Evolutionary conservation across 35 echinoderm and acorn worm genomes (phyloP).

Genomic region (Heliocidaris tuberculata): DNA sequence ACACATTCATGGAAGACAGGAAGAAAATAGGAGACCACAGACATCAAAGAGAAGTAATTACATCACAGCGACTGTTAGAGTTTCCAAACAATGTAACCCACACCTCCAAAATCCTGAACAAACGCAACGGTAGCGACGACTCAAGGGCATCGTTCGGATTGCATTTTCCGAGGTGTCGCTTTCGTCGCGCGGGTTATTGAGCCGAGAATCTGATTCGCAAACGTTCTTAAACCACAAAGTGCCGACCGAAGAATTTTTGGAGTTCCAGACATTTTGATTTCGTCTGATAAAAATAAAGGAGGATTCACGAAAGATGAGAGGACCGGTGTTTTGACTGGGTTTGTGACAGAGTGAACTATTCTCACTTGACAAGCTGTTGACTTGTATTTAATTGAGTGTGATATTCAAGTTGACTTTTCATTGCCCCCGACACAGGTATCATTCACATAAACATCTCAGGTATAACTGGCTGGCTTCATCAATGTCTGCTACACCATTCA

Average conservation of each 20-base stretch:
- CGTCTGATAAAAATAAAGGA: background rate
- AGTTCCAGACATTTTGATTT: slow-evolving; percentile 23
- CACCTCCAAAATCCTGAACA: slow-evolving; percentile 31
- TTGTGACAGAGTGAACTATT: background rate
- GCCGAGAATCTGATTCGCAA: slow-evolving; percentile 13
- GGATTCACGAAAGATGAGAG: background rate
- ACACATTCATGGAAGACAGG: background rate
- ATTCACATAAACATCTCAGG: slow-evolving; percentile 17
- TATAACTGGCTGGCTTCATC: background rate
- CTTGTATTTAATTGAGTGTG: slow-evolving; percentile 17
- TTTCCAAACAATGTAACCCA: slow-evolving; percentile 7
- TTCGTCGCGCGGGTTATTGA: background rate
- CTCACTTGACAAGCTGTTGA: background rate
- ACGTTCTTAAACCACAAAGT: background rate
- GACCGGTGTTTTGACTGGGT: background rate
- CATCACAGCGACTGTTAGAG: slow-evolving; percentile 10
- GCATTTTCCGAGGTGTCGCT: slow-evolving; percentile 8
- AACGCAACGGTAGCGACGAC: background rate
- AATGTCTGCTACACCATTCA: background rate
- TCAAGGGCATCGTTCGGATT: background rate
- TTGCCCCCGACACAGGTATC: background rate
- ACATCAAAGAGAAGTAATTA: background rate
- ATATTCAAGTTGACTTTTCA: slow-evolving; percentile 18
- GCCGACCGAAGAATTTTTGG: background rate
- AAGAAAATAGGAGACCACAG: background rate